Base-by-base conservation (phyloP, 2,888 invertebrate species). In the Synanthedon andrenaeformis region DNA sequence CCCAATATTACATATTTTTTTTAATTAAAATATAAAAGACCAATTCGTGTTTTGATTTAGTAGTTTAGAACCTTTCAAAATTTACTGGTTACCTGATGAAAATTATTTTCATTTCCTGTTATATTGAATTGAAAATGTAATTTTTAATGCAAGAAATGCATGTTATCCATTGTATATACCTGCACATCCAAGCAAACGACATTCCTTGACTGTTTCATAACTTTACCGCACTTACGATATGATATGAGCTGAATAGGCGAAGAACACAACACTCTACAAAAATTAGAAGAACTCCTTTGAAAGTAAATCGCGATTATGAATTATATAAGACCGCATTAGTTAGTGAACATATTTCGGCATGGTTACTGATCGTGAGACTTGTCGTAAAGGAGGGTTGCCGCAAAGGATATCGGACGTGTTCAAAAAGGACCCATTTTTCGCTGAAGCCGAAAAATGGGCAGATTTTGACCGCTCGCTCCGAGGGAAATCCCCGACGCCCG, bases 401-500 rank as follows among this genome's bases (percentile, higher is more conserved):
- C 67, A 69, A 77, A 74, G 76, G 77, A 72, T 84, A 74, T 82
- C 82, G 78, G 84, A 86, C 74, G 77, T 65, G 74, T 83, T 86
- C 84, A 79, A 72, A 78, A 82, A 65, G 71, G 86, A 87, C 65
- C 86, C 87, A 65, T 86, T 87, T 85, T 87, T 85, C 78, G 82
- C 83, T 68, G 87, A 87, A 54, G 87, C 85, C 64, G 84, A 84
- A 74, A 86, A 84, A 75, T 88, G 87, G 84, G 72, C 80, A 64
- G 79, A 69, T 85, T 86, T 88, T 88, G 90, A 89, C 83, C 89
- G 89, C 62, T 89, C 89, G 67, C 88, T 89, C 71, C 85, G 89
- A 69, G 87, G 86, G 69, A 82, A 76, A 71, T 92, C 92, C 60
- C 92, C 92, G 66, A 92, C 92, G 69, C 92, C 92, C 54, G 91